Evolutionary conservation across 2,113 vertebrate species (phyloP), one percentile per base, ranked within the genome.

Genomic region (Vicugna pacos): DNA sequence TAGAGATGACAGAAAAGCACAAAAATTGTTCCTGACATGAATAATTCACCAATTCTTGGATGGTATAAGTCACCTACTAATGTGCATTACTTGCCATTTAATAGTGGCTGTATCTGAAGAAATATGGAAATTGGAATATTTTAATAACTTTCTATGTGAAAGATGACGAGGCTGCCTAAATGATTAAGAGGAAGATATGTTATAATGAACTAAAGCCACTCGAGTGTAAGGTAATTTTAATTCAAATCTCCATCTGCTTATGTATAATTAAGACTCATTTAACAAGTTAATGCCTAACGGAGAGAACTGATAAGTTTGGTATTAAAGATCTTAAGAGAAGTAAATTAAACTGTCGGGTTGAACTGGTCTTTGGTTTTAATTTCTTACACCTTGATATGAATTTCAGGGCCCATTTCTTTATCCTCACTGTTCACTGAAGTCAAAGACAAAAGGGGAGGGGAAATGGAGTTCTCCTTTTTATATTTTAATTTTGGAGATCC

Each of bases 161-260:
- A 98, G 99, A 99, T 99, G 99, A 99, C 98, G 98, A 98, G 99
- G 97, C 98, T 99, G 98, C 98, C 98, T 99, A 98, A 98, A 99
- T 99, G 99, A 99, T 99, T 99, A 99, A 99, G 99, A 98, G 98
- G 98, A 98, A 98, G 99, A 99, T 99, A 98, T 97, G 98, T 99
- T 99, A 99, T 99, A 99, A 99, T 99, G 99, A 99, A 99, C 99
- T 98, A 99, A 99, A 99, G 98, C 98, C 98, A 99, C 98, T 99
- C 98, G 91, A 99, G 99, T 99, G 99, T 99, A 99, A 99, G 99
- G 98, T 98, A 98, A 99, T 99, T 99, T 99, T 99, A 99, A 99
- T 99, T 99, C 98, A 99, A 99, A 99, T 99, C 98, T 98, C 98
- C 99, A 98, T 99, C 98, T 99, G 99, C 99, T 99, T 99, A 99